Conservation (phyloP, 35 echinoderm and acorn worm species). For the Heliocidaris erythrogramma region DNA sequence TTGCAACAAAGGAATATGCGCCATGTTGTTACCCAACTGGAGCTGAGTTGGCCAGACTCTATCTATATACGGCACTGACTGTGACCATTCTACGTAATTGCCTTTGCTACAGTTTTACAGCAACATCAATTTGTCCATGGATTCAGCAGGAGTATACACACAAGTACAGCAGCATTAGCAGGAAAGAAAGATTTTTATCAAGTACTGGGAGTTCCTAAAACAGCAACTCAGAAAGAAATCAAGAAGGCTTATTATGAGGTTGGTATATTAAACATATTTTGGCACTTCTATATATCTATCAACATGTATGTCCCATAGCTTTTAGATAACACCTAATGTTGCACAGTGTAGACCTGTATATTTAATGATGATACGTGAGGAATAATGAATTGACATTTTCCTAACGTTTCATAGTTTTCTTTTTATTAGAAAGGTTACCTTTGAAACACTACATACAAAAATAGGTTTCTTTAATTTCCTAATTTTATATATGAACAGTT, state of each 20-base stretch:
- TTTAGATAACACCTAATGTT: not conserved
- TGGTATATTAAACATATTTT: not conserved
- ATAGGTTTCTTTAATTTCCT: too few species aligned
- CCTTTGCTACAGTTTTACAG: not conserved
- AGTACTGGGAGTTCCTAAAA: constrained; percentile 84
- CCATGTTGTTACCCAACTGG: too few species aligned
- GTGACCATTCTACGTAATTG: too few species aligned
- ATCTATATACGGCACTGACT: too few species aligned
- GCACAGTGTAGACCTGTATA: not conserved
- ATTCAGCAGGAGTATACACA: constrained; percentile 38
- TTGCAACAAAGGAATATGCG: too few species aligned
- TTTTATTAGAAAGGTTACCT: not conserved
- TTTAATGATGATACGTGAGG: not conserved
- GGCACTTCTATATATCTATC: too few species aligned
- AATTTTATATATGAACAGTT: too few species aligned
- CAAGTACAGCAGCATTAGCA: constrained; percentile 50
- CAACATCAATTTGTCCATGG: constrained; percentile 19
- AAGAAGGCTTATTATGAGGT: constrained; percentile 92
- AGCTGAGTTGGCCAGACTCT: too few species aligned
- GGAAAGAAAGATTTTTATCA: constrained; percentile 85
- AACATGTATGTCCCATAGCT: not conserved
- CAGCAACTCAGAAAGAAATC: constrained; percentile 87
- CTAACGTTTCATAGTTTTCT: not conserved
- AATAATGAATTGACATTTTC: not conserved
- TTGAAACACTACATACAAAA: too few species aligned